Base-by-base conservation (phyloP, 2,888 invertebrate genomes). In the Conus canariensis region DNA sequence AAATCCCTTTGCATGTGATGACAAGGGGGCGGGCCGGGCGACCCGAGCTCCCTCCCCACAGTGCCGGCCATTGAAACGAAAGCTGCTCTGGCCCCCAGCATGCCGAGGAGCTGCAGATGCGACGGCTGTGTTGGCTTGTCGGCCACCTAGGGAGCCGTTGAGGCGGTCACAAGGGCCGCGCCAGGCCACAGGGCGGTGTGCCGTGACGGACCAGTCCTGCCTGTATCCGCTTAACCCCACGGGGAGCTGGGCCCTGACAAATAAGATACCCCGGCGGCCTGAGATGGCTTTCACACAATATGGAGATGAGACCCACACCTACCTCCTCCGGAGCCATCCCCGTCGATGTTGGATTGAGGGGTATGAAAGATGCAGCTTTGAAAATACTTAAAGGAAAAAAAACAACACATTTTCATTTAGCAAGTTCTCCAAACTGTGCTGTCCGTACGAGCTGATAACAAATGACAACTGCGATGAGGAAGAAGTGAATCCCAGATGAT, bases 141-240 rank as follows among this genome's bases (percentile, higher is more conserved):
- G 45, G 86, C 59, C 86, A 67, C 86, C 67, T 59, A 16, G 16
- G 67, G 86, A 3, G 67, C n/a, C 30, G 59, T 19, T 14, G 16
- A 67, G 9, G 30, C n/a, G 16, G 45, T 9, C 82, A 56, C 12
- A 67, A n/a, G 45, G 45, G n/a, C 9, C 16, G 59, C 14, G 4
- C 8, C 19, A n/a, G 25, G 9, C 58, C 9, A 59, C 60, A 45
- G 67, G 19, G 30, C 45, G 30, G 45, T 25, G 30, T 14, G 86
- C 67, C 67, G 86, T 67, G 64, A 67, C 86, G 67, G 67, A 67
- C 86, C 67, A 64, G 86, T 86, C 86, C 64, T 25, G 30, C 12
- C 67, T 64, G 86, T n/a, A 86, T 86, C 86, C 45, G 64, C 86
- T 86, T 86, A 86, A 86, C 86, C 86, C 86, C 14, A n/a, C 85